These are phyloP conservation scores for Chrysopilus asiliformis DNA, from an alignment of 2,888 invertebrate species.

Conservation along the genomic window DNA sequence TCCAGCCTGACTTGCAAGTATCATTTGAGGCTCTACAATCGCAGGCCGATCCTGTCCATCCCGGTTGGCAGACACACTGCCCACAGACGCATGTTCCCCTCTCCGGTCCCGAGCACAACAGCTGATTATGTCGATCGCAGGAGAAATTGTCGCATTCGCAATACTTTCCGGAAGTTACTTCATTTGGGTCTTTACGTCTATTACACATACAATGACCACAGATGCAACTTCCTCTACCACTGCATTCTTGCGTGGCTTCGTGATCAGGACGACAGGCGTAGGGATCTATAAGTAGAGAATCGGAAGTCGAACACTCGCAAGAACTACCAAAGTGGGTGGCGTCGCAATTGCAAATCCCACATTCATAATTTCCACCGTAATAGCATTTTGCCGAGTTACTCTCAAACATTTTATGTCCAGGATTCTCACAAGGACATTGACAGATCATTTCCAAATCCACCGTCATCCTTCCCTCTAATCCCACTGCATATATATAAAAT, in stretches of 20 bases:
- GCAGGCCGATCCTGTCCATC: conserved; percentile 67
- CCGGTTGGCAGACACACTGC: conserved; percentile 56
- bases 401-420: conserved; percentile 45
- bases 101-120: conserved; percentile 56
- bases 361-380: conserved; percentile 66
- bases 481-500: conserved; percentile 88
- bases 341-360: conserved; percentile 82
- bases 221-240: conserved; percentile 56
- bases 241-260: conserved; percentile 47
- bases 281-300: no score
- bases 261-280: conserved; percentile 55
- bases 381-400: conserved; percentile 54
- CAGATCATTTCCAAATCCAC: conserved; percentile 89
- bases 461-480: conserved; percentile 75
- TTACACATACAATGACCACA: conserved; percentile 62
- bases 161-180: conserved; percentile 52
- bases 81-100: conserved; percentile 79
- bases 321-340: conserved; percentile 65
- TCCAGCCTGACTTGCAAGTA: conserved; percentile 57
- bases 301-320: conserved; percentile 86
- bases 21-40: conserved; percentile 58
- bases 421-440: conserved; percentile 84
- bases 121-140: conserved; percentile 65
- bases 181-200: conserved; percentile 42
- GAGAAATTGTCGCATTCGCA: conserved; percentile 91